phyloP scores from a whole-genome alignment of 2,113 vertebrate genomes.

The Serilophus lunatus region DNA sequence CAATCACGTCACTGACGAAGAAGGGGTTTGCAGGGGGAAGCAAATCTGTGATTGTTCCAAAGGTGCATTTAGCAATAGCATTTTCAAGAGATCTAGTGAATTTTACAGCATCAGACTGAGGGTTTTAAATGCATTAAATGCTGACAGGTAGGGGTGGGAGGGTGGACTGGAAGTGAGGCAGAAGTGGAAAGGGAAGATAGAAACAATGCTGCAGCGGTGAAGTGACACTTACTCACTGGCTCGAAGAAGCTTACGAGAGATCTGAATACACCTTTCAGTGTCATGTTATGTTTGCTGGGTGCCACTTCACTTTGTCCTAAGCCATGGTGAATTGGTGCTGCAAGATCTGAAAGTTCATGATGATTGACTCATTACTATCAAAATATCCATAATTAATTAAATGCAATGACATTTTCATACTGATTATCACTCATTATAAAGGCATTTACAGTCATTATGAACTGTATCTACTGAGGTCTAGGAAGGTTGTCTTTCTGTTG shows the following conservation, averaged over 20 bases:
- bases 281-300: neutral
- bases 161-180: neutral
- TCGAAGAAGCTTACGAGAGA: conserved; percentile 28
- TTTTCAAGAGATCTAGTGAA: neutral
- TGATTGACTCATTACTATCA: conserved; percentile 46
- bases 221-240: conserved; percentile 69
- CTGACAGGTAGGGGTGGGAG: neutral
- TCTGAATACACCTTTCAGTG: neutral
- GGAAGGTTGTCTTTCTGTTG: conserved; percentile 14
- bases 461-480: conserved; percentile 17
- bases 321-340: neutral
- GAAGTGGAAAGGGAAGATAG: neutral
- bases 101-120: neutral
- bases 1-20: neutral
- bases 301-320: neutral
- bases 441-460: conserved; percentile 27
- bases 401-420: conserved; percentile 40
- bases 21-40: neutral
- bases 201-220: neutral
- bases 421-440: conserved; percentile 35
- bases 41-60: neutral
- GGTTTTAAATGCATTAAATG: neutral
- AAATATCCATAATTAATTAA: conserved; percentile 41
- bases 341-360: conserved; percentile 3
- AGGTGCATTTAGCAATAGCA: neutral